Evolutionary conservation across 2,113 vertebrate genomes (phyloP).

Genomic region (Pogonocichla stellata): DNA sequence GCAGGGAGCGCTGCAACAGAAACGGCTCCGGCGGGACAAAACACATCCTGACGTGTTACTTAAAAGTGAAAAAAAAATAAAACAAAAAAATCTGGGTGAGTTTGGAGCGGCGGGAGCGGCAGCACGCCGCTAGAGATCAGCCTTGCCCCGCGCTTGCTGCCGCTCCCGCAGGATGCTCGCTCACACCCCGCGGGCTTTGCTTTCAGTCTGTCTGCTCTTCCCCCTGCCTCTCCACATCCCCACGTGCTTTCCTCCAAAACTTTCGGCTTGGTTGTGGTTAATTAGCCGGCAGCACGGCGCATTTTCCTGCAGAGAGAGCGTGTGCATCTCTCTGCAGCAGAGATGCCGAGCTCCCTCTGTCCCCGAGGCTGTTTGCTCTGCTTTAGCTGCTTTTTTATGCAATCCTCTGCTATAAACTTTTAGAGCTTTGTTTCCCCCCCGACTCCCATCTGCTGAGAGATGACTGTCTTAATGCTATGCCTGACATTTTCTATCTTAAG

Average conservation of each 20-base stretch:
- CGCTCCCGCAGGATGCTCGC: neutral
- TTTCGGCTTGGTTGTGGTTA: neutral
- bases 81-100: rapidly evolving
- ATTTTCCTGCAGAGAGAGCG: neutral
- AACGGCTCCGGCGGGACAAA: rapidly evolving
- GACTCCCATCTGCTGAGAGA: neutral
- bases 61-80: rapidly evolving
- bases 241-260: neutral
- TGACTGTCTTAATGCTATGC: neutral
- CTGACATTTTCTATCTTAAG: neutral
- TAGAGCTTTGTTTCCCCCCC: neutral
- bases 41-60: rapidly evolving
- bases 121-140: conserved; percentile 85
- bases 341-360: neutral
- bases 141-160: conserved; percentile 70
- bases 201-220: neutral
- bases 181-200: neutral
- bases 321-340: neutral
- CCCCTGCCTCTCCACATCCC: neutral
- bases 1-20: rapidly evolving
- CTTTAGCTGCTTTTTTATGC: neutral
- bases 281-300: neutral
- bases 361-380: neutral
- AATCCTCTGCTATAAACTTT: neutral
- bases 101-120: neutral